Percentiles rank a stretch among this genome's conserved stretches.
These are phyloP conservation scores for Macrosteles quadrilineatus DNA, from an alignment of 1,140 invertebrate species.

Conservation along the genomic window DNA sequence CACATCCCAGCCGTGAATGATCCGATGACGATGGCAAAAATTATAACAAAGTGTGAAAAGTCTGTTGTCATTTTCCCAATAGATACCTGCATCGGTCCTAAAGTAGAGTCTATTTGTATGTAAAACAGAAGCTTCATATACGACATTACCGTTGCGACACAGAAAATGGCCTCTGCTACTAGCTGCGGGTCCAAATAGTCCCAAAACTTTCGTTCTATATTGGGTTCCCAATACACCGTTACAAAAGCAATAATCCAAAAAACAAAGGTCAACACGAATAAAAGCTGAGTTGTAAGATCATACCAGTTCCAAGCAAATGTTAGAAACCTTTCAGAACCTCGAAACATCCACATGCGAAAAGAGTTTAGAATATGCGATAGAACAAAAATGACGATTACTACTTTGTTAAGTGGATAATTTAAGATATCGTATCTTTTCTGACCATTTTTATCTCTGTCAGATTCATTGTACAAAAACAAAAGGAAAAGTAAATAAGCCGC, in stretches of 20 bases:
- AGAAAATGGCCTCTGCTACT: conserved; percentile 70
- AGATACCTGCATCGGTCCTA: conserved; percentile 64
- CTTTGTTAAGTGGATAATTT: conserved; percentile 52
- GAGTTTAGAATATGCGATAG: conserved; percentile 31
- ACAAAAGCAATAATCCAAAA: conserved; percentile 55
- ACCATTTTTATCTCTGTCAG: conserved; percentile 56
- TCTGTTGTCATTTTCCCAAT: conserved; percentile 61
- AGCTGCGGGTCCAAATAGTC: conserved; percentile 67
- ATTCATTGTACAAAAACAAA: conserved; percentile 58
- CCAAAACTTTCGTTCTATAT: conserved; percentile 67
- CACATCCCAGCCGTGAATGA: conserved; percentile 54
- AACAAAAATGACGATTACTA: conserved; percentile 52
- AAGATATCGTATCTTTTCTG: conserved; percentile 45
- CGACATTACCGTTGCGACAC: conserved; percentile 71
- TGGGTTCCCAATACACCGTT: conserved; percentile 48
- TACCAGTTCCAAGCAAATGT: conserved; percentile 56
- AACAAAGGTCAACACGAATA: conserved; percentile 54
- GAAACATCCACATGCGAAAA: conserved; percentile 52
- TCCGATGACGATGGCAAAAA: conserved; percentile 57
- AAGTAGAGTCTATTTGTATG: conserved; percentile 58
- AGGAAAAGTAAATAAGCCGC: conserved; percentile 65
- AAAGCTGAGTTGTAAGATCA: conserved; percentile 50
- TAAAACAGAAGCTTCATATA: conserved; percentile 59
- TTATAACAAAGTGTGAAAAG: conserved; percentile 56
- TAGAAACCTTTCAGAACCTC: conserved; percentile 55